These are phyloP conservation scores for Montifringilla adamsi DNA, from an alignment of 2,113 vertebrate species.

Conservation along the genomic window DNA sequence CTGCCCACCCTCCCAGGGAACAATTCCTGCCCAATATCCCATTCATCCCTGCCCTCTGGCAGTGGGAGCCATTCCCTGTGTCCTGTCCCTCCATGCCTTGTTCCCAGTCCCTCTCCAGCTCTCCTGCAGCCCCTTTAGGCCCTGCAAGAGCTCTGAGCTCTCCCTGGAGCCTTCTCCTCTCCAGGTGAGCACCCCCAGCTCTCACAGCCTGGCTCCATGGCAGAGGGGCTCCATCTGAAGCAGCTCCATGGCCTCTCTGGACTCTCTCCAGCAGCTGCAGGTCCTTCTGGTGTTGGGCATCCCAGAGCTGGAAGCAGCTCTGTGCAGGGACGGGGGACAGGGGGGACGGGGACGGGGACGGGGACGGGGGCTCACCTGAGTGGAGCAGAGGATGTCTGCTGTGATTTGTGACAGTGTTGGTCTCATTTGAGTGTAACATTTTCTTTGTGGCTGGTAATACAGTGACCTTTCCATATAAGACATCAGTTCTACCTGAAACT, in stretches of 20 bases:
- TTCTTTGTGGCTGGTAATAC: background rate
- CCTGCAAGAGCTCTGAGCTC: fast-evolving
- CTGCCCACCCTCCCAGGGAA: background rate
- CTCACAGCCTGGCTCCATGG: background rate
- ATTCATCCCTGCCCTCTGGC: background rate
- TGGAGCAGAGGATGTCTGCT: background rate
- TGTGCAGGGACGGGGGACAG: too few species aligned
- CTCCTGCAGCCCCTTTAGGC: background rate
- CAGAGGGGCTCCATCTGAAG: background rate
- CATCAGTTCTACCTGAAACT: background rate
- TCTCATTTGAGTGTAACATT: background rate
- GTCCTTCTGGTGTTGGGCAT: background rate
- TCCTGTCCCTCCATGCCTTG: background rate
- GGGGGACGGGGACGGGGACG: too few species aligned
- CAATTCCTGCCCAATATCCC: background rate
- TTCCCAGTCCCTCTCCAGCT: background rate
- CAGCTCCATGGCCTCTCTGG: fast-evolving
- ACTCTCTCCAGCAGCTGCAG: background rate
- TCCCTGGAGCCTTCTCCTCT: fast-evolving
- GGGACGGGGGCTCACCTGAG: background rate
- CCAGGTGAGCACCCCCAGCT: background rate
- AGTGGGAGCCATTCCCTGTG: background rate
- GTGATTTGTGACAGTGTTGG: background rate
- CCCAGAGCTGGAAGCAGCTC: background rate
- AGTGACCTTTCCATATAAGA: background rate